Percentiles rank a stretch among this genome's conserved stretches.
These are phyloP conservation scores for Diabrotica virgifera DNA, from an alignment of 1,140 invertebrate species.

Conservation along the genomic window DNA sequence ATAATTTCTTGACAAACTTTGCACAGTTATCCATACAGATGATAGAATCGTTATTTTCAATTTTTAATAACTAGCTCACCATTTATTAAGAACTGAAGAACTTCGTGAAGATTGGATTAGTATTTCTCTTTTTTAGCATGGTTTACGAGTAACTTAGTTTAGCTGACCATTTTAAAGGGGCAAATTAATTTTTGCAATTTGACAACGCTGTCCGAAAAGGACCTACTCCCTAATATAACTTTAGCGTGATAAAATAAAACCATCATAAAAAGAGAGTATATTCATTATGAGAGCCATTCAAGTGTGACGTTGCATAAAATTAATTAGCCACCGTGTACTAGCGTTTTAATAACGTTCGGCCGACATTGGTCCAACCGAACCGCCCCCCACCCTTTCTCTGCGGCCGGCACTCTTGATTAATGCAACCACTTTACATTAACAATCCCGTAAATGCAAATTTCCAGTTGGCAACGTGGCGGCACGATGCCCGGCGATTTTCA, in stretches of 20 bases:
- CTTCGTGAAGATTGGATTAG: too few species aligned
- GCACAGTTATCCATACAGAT: too few species aligned
- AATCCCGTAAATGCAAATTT: conserved; percentile 44
- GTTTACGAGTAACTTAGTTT: too few species aligned
- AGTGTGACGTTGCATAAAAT: conserved; percentile 46
- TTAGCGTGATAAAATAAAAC: conserved; percentile 12
- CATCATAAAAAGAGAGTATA: conserved; percentile 21
- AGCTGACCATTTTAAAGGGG: too few species aligned
- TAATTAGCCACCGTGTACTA: conserved; percentile 45
- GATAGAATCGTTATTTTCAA: too few species aligned
- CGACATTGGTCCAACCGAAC: conserved; percentile 20
- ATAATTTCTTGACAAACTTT: too few species aligned
- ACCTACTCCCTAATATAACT: conserved; percentile 1
- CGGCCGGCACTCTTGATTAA: conserved; percentile 45
- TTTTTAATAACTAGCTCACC: too few species aligned
- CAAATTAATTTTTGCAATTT: background rate
- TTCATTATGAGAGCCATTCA: conserved; percentile 44
- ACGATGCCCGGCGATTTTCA: background rate
- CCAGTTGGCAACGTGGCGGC: conserved; percentile 15
- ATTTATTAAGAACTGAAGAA: too few species aligned
- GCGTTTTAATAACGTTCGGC: conserved; percentile 46
- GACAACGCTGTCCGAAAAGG: conserved; percentile 3
- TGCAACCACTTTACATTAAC: conserved; percentile 48
- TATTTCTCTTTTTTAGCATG: too few species aligned
- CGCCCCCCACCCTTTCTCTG: conserved; percentile 42